Base-by-base conservation (phyloP, 2,888 invertebrate genomes). In the Phyllotreta striolata region DNA sequence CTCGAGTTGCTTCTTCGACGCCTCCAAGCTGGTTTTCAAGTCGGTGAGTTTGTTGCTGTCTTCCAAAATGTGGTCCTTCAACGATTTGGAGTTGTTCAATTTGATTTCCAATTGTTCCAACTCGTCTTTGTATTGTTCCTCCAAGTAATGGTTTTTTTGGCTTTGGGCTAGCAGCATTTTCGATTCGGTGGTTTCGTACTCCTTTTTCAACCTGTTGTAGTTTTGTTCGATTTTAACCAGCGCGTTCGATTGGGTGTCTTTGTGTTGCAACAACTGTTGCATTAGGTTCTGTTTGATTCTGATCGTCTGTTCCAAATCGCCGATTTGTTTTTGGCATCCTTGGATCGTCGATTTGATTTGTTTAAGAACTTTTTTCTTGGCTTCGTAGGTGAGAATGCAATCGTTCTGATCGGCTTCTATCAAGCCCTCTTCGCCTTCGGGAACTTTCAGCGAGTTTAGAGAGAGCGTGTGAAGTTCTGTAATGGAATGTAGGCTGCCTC, bases 1-100 rank as follows among this genome's bases (percentile, higher is more conserved):
- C 55, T 91, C 91, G 76, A 92, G 85, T 77, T 91, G 89, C 74
- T 90, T 90, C 74, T 89, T 90, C 0, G 91, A 91, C 6, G 88
- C 86, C 74, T 89, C 88, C 2, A 92, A 81, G 71, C 90, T 91
- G 65, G 86, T 87, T 77, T 92, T 90, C 68, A 91, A 83, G 74
- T 91, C 89, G 72, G 88, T 85, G 6, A 91, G 86, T 76, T 90
- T 91, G 75, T 88, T 81, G 9, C 78, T 84, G 72, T 86, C 87
- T 71, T 89, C 88, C 7, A 86, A 87, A 0, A 88, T 85, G 39
- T 88, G 85, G 69, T 73, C 73, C 69, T 79, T 79, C 44, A 81
- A 68, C 3, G 77, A 76, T 70, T 80, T 78, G 0, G 76, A 81
- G 72, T 67, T 84, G 77, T 73, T 82, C 76, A 71, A 80, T 75